phyloP scores from a whole-genome alignment of 1,140 invertebrate genomes.

The Pemphigus obesinymphae region DNA sequence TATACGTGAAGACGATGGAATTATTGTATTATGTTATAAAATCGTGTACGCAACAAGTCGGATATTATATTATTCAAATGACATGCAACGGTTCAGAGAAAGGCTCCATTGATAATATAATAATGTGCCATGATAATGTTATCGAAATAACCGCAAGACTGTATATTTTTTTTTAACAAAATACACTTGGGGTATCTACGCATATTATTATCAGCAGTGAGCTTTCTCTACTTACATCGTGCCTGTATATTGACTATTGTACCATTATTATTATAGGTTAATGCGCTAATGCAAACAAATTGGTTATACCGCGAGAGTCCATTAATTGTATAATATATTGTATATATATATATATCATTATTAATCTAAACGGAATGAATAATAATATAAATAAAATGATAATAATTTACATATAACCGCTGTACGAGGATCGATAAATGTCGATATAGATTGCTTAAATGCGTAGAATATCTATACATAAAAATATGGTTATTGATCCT shows the following conservation, averaged over 20 bases:
- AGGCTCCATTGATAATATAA: neutral
- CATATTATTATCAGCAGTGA: too few species aligned
- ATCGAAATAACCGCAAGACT: neutral
- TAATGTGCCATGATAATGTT: neutral
- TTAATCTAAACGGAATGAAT: neutral
- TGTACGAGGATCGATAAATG: neutral
- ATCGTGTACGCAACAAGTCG: too few species aligned
- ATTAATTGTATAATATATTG: too few species aligned
- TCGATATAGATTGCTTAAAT: neutral
- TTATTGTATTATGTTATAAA: neutral
- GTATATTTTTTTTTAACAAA: neutral
- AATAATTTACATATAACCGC: neutral
- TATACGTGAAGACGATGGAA: neutral
- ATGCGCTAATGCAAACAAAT: too few species aligned
- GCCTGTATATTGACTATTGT: too few species aligned
- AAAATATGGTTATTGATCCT: neutral
- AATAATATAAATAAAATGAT: neutral
- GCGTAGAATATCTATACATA: too few species aligned
- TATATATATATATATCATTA: neutral
- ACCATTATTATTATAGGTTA: too few species aligned
- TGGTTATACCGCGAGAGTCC: neutral
- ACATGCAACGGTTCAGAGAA: neutral
- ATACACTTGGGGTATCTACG: too few species aligned
- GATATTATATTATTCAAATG: conserved; percentile 8
- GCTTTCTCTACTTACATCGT: neutral